Base-by-base conservation (phyloP, 2,888 invertebrate genomes). In the Sphecodes monilicornis region DNA sequence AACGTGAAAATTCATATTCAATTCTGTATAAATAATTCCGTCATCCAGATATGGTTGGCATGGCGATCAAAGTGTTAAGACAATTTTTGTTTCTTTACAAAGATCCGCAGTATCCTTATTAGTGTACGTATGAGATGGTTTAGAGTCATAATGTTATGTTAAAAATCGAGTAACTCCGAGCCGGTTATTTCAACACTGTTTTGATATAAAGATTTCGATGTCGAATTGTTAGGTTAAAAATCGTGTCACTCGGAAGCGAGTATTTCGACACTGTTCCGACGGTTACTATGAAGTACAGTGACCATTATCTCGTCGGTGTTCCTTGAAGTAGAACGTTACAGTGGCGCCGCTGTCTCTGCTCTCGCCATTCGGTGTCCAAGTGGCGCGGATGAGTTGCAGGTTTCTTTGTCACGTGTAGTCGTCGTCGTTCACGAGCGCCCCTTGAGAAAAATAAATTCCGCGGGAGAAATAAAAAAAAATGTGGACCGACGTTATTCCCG, bases 361-460 rank as follows among this genome's bases (percentile, higher is more conserved):
- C 57, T 29, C 29, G 60, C 29, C 29, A 16, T n/a, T 46, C 29
- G 68, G 29, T 29, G 60, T 60, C 60, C 60, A 70, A 46, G 57
- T 39, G 54, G 57, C 64, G 70, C 29, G 39, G 39, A 54, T 76
- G 72, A 68, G 36, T 85, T 36, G 76, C 46, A 32, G 80, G n/a
- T 86, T 74, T 46, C 50, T 50, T 29, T 66, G 76, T 86, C 85
- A 80, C 85, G 80, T 85, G 16, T 3, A 82, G 54, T 60, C 50
- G 73, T 66, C 78, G 76, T 80, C 78, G 75, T 80, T 88, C 69
- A 22, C 68, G 75, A 69, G 80, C 77, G 69, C 83, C 80, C 75
- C 80, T 66, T 26, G 86, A 78, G 87, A 26, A 86, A 87, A 84
- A 90, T 87, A 89, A 84, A 80, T 88, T 78, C 82, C 76, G 54